A percentile compares a stretch with the other conserved stretches of the same genome.
phyloP scores from a whole-genome alignment of 2,888 invertebrate genomes.

The Acholoe squamosa region DNA sequence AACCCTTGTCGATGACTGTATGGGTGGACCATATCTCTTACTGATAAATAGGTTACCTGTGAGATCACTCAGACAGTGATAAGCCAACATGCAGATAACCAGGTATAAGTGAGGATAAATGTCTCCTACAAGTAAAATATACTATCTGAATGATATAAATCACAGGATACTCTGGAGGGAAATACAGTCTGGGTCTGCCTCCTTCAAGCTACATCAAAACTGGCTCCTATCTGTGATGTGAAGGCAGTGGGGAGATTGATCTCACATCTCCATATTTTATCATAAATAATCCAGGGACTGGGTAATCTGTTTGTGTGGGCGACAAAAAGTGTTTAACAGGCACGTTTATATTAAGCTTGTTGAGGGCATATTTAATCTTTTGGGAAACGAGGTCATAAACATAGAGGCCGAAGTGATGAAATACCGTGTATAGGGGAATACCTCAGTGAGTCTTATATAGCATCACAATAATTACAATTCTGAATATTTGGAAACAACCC shows the following conservation, averaged over 20 bases:
- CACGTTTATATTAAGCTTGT: background rate
- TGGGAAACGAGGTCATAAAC: background rate
- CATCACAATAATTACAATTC: too few species aligned
- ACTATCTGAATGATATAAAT: constrained; percentile 34
- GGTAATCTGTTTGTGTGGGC: background rate
- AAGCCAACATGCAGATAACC: constrained; percentile 15
- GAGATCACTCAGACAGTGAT: constrained; percentile 22
- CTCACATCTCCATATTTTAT: background rate
- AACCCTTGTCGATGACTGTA: constrained; percentile 50
- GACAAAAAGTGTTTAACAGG: background rate
- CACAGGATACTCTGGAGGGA: background rate
- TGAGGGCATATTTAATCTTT: background rate
- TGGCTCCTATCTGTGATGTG: background rate
- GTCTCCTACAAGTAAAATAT: constrained; percentile 10
- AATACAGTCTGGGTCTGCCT: background rate
- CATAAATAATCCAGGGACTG: background rate
- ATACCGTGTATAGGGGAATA: too few species aligned
- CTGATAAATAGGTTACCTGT: constrained; percentile 45
- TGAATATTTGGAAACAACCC: too few species aligned
- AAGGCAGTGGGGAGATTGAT: background rate
- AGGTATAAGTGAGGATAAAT: constrained; percentile 11
- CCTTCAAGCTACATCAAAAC: background rate
- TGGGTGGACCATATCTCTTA: background rate
- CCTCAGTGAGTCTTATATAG: too few species aligned
- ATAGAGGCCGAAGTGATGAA: too few species aligned